Base-by-base conservation (phyloP, 2,888 invertebrate species). In the Macaria notata region DNA sequence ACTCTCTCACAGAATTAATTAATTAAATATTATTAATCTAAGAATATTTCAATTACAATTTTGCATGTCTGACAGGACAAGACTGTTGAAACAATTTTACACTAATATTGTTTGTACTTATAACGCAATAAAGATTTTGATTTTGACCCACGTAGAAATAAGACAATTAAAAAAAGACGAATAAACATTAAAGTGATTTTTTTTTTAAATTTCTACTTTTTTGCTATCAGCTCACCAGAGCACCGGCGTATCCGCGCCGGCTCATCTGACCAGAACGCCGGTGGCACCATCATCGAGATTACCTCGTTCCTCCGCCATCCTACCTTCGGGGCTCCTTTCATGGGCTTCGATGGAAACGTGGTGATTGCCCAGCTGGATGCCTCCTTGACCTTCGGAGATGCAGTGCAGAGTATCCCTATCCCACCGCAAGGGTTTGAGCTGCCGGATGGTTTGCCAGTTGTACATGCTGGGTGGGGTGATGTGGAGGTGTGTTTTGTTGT, bases 231-330 rank as follows among this genome's bases (percentile, higher is more conserved):
- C 4, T 4, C 6, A 6, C 33, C 33, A 4, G 33, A 33, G 6
- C 33, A 39, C 7, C 39, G 39, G 3, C 39, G 39, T 8, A 39
- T 39, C 39, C 39, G 39, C n/a, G 39, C 39, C 39, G 39, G 39
- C 8, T 9, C 39, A 3, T 6, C 39, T 3, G 8, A 39, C n/a
- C 39, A n/a, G 9, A 39, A 9, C 9, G 3, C 4, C 0, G 68
- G 65, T 5, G 68, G 68, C 1, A 4, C 8, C 1, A 8, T 63
- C 9, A 3, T 56, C 30, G 8, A 48, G 31, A 43, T 66, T 4
- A 6, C 8, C 3, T 30, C 9, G 5, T 54, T 7, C 38, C n/a
- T 48, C 44, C 62, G 60, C 59, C 69, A 70, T 39, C 68, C 64
- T 2, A 7, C 39, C 8, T 70, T 60, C 51, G 47, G 50, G 7